Percentiles rank a stretch among this genome's conserved stretches.
These are phyloP conservation scores for Silurus aristotelis DNA, from an alignment of 2,797 vertebrate genomes.

Conservation along the genomic window DNA sequence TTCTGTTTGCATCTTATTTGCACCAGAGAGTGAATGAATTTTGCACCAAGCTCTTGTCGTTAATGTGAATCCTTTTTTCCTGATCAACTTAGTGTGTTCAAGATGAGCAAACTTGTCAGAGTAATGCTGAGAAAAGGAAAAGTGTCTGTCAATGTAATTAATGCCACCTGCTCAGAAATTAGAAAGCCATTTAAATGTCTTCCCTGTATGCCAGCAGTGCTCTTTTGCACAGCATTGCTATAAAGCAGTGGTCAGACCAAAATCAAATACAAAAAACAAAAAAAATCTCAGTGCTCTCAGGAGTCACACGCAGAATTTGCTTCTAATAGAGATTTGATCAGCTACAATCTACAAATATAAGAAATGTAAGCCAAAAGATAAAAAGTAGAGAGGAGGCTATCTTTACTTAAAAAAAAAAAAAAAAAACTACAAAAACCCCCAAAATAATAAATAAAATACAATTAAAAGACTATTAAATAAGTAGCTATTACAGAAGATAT, in stretches of 20 bases:
- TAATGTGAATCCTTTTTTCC: background rate
- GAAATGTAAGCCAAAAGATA: background rate
- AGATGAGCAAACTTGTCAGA: constrained; percentile 12
- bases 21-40: background rate
- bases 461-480: background rate
- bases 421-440: too few species aligned
- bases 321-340: background rate
- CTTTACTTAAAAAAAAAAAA: background rate
- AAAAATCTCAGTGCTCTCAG: background rate
- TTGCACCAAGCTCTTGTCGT: background rate
- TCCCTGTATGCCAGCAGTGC: background rate
- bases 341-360: background rate
- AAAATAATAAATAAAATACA: too few species aligned
- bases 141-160: constrained; percentile 4
- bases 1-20: background rate
- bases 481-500: background rate
- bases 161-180: background rate
- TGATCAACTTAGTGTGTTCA: background rate
- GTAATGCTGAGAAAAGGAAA: background rate
- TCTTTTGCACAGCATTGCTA: background rate
- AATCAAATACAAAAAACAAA: background rate
- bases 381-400: background rate
- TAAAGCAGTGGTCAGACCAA: background rate
- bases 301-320: background rate
- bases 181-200: background rate